Evolutionary conservation across 2,888 invertebrate genomes (phyloP), one percentile per base, ranked within the genome.

Genomic region (Hetaerina titia): DNA sequence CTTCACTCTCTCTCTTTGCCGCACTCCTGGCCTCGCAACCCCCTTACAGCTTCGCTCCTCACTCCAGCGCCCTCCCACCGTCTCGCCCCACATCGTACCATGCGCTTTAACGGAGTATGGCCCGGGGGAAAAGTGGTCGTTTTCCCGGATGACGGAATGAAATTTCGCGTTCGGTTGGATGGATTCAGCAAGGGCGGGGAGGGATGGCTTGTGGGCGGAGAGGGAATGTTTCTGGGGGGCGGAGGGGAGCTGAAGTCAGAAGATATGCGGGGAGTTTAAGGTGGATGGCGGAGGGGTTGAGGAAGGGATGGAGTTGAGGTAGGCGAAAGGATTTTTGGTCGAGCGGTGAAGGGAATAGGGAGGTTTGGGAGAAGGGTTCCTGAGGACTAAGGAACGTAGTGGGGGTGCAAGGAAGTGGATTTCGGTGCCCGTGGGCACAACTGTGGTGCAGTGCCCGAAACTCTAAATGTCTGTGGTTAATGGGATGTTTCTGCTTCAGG

Each of bases 121-220:
- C 92, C 92, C 45, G 25, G 64, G 92, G 92, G 56, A 56, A 63
- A 92, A 56, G 92, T 92, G 92, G 92, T 92, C 69, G 92, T 92
- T 92, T 92, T 56, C 45, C 63, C 90, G 90, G 31, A 90, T 64
- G 63, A 45, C 89, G 69, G 92, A 92, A 92, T 92, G 92, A 92
- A 92, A 74, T 92, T 92, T 74, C 56, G 69, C 69, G 45, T 69
- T 74, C 57, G 92, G 92, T 69, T 64, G 92, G 69, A 56, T 57
- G 64, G 92, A 81, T 81, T n/a, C 81, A 31, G 31, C 25, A 22
- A 31, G 25, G 81, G 81, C 6, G 15, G n/a, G 69, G 69, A 69
- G 69, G 22, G 69, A 31, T 81, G 81, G 81, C 22, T 69, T 31
- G 81, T 15, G 81, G 81, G 31, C 81, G 9, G n/a, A 11, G 81